Base-by-base conservation (phyloP, 2,797 vertebrate species). In the Uromys caudimaculatus region DNA sequence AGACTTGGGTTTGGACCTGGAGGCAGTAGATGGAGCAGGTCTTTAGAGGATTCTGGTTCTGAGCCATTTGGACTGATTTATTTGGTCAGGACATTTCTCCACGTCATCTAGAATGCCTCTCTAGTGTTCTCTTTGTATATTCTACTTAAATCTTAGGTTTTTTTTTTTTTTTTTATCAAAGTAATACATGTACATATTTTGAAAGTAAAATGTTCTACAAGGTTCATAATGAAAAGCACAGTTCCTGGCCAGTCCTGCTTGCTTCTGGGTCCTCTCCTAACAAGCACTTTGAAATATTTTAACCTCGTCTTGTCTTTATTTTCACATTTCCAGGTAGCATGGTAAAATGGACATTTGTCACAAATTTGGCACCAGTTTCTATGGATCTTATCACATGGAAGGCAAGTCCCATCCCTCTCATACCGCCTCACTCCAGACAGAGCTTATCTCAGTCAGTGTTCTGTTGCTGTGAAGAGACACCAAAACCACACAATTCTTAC, bases 141-240 rank as follows among this genome's bases (percentile, higher is more conserved):
- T 97, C 95, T 95, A 93, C 93, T 97, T 97, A 97, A 97, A 95
- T 96, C 85, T 96, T 97, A 96, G 93, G n/a, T 2, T 21, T 67
- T 7, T 14, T 67, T 3, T 9, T 76, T 58, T 75, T 97, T 97
- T 98, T 95, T 95, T 91, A 96, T 97, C 97, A 98, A 95, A 97
- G 95, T 94, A 96, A 97, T 97, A 94, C 95, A 96, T 97, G 96
- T 94, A 97, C 97, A 97, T 97, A 97, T 97, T 97, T 97, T 97
- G 19, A 96, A 97, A 96, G 96, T 95, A 92, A 97, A 97, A 96
- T 97, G 95, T 94, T 97, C 95, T 97, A 97, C 95, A 97, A 97
- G 89, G 79, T 92, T 96, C 92, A 81, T 97, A 97, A 97, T 97
- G 91, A 97, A 97, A 97, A 98, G 91, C 96, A 97, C 92, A 96